Evolutionary conservation across 2,888 invertebrate genomes (phyloP).

Genomic region (Oxystoma pomonae): DNA sequence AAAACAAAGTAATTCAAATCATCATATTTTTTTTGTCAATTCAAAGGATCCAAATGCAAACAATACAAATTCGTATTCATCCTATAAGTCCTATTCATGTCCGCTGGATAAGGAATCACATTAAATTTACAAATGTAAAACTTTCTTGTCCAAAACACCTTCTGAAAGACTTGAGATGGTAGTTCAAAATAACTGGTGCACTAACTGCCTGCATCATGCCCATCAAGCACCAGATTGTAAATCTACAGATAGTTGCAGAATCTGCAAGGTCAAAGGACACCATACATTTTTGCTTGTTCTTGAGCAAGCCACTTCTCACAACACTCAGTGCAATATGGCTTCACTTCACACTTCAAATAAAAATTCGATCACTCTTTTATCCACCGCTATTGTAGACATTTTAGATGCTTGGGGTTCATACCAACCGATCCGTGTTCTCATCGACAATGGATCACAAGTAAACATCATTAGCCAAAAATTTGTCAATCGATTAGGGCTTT

Average conservation of each 20-base stretch:
- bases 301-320: neutral
- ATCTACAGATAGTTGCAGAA: neutral
- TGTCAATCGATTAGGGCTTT: neutral
- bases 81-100: neutral
- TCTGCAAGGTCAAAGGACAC: neutral
- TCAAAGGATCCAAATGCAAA: no score
- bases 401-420: constrained; percentile 1
- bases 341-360: neutral
- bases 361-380: constrained; percentile 1
- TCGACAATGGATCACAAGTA: neutral
- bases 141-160: neutral
- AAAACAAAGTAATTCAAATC: neutral
- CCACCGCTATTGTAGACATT: constrained; percentile 1
- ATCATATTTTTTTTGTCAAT: constrained; percentile 1
- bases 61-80: neutral
- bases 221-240: constrained; percentile 1
- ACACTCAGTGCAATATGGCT: neutral
- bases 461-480: neutral
- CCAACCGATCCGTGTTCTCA: neutral
- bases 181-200: neutral
- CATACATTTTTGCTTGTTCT: neutral
- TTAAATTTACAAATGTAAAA: neutral
- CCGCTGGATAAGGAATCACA: neutral
- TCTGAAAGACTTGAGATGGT: neutral
- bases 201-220: neutral